These are phyloP conservation scores for Theretra japonica DNA, from an alignment of 2,888 invertebrate genomes.

Conservation along the genomic window DNA sequence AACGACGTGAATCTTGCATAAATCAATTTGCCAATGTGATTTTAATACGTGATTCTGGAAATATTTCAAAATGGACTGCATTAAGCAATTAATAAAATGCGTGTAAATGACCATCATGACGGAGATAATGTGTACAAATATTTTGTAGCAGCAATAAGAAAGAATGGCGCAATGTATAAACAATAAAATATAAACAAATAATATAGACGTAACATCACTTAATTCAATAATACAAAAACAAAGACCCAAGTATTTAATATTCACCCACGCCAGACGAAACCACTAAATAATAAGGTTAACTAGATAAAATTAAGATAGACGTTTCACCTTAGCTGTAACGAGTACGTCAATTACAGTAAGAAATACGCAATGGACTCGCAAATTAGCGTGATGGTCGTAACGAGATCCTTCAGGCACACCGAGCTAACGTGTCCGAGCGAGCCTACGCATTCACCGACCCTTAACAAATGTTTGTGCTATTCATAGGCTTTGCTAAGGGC, in stretches of 20 bases:
- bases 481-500: neutral
- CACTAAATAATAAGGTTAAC: neutral
- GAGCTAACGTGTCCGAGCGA: neutral
- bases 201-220: neutral
- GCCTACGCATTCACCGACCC: neutral
- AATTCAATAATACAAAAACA: neutral
- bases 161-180: no score
- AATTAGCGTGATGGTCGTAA: constrained; percentile 6
- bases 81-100: no score
- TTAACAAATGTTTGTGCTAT: neutral
- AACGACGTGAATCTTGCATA: no score
- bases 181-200: neutral
- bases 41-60: no score
- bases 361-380: constrained; percentile 15
- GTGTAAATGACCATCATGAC: no score
- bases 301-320: constrained; percentile 3
- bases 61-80: no score
- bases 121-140: no score
- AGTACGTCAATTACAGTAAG: constrained; percentile 16
- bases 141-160: no score
- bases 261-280: neutral
- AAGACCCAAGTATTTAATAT: neutral
- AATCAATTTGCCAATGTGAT: no score
- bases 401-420: neutral
- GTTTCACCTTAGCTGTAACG: constrained; percentile 10